A percentile compares a stretch with the other conserved stretches of the same genome.
phyloP scores from a whole-genome alignment of 2,113 vertebrate species.

The Ibidorhyncha struthersii region DNA sequence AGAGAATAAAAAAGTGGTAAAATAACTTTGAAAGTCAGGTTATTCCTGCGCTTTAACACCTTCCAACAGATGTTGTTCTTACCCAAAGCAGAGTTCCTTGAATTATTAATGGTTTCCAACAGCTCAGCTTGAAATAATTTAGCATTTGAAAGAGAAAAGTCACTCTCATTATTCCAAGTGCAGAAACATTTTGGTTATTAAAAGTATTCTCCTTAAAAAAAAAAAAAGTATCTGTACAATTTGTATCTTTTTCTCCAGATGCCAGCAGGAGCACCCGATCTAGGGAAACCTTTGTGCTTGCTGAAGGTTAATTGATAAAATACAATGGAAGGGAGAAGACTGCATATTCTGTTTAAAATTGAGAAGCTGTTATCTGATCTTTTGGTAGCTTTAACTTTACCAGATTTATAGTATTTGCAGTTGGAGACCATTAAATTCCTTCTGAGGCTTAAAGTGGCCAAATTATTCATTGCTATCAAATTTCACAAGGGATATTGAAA shows the following conservation, averaged over 20 bases:
- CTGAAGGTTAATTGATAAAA: slow-evolving; percentile 61
- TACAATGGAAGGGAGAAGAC: background rate
- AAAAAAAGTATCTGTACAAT: background rate
- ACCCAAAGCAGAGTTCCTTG: slow-evolving; percentile 56
- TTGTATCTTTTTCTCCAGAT: slow-evolving; percentile 52
- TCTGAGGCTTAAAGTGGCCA: background rate
- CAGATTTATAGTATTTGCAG: background rate
- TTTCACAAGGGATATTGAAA: background rate
- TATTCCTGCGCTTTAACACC: slow-evolving; percentile 48
- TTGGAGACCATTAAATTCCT: background rate
- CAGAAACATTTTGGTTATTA: slow-evolving; percentile 64
- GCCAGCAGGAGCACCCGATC: slow-evolving; percentile 44
- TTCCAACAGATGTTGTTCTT: slow-evolving; percentile 66
- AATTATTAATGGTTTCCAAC: slow-evolving; percentile 75
- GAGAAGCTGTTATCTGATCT: background rate
- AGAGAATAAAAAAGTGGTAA: slow-evolving; percentile 14
- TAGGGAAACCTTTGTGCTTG: slow-evolving; percentile 13
- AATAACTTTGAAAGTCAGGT: slow-evolving; percentile 38
- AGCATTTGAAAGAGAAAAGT: slow-evolving; percentile 73
- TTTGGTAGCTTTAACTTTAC: background rate
- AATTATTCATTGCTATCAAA: background rate
- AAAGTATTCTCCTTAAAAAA: slow-evolving; percentile 42
- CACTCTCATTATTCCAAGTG: slow-evolving; percentile 65
- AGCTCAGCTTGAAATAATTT: slow-evolving; percentile 72
- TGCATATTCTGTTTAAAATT: background rate